phyloP scores from a whole-genome alignment of 2,113 vertebrate species.

The Sula dactylatra region DNA sequence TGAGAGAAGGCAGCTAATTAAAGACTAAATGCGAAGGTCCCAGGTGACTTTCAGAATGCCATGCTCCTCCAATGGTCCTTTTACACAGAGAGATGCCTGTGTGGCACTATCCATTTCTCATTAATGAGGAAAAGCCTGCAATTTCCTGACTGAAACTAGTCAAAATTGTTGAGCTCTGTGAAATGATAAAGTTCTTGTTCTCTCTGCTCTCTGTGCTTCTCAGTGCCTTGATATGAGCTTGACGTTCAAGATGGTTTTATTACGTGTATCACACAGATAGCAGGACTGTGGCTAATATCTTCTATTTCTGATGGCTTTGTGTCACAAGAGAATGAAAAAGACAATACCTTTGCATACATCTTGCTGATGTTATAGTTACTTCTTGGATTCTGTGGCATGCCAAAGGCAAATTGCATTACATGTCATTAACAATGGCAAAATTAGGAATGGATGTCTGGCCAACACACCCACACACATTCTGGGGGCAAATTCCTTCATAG shows the following conservation, averaged over 20 bases:
- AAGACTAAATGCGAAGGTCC: neutral
- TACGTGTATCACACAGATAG: neutral
- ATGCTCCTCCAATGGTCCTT: neutral
- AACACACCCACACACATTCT: accelerated
- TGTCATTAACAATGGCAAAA: no score
- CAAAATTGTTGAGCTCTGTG: neutral
- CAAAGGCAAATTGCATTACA: neutral
- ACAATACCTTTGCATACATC: neutral
- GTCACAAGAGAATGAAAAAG: neutral
- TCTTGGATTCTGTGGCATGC: neutral
- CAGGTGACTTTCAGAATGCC: neutral
- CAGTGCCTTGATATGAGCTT: neutral
- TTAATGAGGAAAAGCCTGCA: neutral
- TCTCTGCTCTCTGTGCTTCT: neutral
- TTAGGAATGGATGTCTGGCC: neutral
- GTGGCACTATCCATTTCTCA: neutral
- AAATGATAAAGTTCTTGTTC: neutral
- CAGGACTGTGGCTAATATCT: neutral
- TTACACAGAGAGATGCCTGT: neutral
- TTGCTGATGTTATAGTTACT: neutral
- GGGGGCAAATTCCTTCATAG: neutral
- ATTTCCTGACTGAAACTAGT: neutral
- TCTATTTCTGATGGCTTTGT: neutral
- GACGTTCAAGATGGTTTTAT: neutral
- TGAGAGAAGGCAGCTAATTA: neutral